Evolutionary conservation across 2,888 invertebrate genomes (phyloP).

Genomic region (Scaptomyza flava): DNA sequence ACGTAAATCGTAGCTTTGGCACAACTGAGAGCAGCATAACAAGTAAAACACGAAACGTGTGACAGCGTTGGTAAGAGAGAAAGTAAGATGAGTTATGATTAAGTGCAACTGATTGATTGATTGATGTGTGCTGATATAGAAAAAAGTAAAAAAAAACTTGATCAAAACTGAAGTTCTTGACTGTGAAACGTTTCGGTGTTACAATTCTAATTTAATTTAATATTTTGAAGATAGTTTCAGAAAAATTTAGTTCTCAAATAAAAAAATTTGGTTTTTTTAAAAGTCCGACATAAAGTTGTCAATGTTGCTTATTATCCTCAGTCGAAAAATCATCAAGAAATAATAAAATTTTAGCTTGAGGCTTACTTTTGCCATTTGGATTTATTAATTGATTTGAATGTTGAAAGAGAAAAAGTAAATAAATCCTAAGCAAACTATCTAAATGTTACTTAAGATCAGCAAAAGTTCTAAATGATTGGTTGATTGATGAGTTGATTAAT

Average conservation of each 20-base stretch:
- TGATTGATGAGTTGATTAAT: conserved; percentile 11
- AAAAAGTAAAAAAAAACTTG: neutral
- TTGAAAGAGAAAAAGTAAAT: neutral
- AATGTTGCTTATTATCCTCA: no score
- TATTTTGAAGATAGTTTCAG: no score
- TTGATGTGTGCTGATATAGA: conserved; percentile 6
- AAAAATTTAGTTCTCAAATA: no score
- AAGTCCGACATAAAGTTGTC: no score
- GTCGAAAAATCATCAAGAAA: no score
- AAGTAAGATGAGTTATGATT: conserved; percentile 11
- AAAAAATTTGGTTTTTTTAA: no score
- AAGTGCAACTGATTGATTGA: conserved; percentile 19
- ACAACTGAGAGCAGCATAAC: conserved; percentile 65
- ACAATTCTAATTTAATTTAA: no score
- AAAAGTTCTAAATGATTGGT: neutral
- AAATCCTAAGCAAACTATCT: neutral
- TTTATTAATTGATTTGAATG: neutral
- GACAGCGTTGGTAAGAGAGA: conserved; percentile 10
- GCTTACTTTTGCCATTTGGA: no score
- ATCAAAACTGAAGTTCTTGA: neutral
- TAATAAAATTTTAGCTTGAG: no score
- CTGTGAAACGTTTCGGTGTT: no score
- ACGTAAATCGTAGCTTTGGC: conserved; percentile 81
- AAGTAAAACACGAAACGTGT: conserved; percentile 8
- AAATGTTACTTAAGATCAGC: neutral